Evolutionary conservation across 1,140 invertebrate genomes (phyloP).

Genomic region (Penaeus japonicus): DNA sequence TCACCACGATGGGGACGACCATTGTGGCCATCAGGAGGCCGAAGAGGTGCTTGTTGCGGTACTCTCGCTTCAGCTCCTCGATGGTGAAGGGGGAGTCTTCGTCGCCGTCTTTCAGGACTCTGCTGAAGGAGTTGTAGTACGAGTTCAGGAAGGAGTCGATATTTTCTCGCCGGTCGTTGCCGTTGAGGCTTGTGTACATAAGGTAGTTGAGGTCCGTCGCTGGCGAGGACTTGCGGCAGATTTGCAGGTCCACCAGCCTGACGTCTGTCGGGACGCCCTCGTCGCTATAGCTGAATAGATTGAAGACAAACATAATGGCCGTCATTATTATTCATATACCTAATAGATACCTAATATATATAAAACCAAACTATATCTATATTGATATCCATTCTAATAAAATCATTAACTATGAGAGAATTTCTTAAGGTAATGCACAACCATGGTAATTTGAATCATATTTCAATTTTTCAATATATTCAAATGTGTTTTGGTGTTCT

Average conservation of each 20-base stretch:
- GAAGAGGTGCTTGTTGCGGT: constrained; percentile 25
- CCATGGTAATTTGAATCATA: no score
- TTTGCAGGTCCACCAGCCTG: constrained; percentile 43
- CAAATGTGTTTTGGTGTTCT: no score
- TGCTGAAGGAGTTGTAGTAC: constrained; percentile 20
- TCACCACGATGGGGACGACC: constrained; percentile 20
- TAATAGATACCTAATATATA: background rate
- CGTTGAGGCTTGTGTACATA: constrained; percentile 39
- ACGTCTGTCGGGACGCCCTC: constrained; percentile 31
- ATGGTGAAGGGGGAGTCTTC: background rate
- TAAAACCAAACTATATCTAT: background rate
- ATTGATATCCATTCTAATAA: no score
- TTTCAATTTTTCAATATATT: no score
- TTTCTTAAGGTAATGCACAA: no score
- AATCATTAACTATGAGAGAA: no score
- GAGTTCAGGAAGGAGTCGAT: background rate
- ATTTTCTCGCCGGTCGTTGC: background rate
- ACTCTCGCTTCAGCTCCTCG: constrained; percentile 29
- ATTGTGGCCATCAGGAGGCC: constrained; percentile 24
- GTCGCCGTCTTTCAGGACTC: background rate
- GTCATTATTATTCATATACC: background rate
- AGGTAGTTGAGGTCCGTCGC: constrained; percentile 49
- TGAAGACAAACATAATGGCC: background rate
- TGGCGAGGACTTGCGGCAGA: constrained; percentile 31
- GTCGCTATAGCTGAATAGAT: constrained; percentile 37